Percentiles rank a stretch among this genome's conserved stretches.
These are phyloP conservation scores for Anneissia japonica DNA, from an alignment of 35 echinoderm and acorn worm species.

Conservation along the genomic window DNA sequence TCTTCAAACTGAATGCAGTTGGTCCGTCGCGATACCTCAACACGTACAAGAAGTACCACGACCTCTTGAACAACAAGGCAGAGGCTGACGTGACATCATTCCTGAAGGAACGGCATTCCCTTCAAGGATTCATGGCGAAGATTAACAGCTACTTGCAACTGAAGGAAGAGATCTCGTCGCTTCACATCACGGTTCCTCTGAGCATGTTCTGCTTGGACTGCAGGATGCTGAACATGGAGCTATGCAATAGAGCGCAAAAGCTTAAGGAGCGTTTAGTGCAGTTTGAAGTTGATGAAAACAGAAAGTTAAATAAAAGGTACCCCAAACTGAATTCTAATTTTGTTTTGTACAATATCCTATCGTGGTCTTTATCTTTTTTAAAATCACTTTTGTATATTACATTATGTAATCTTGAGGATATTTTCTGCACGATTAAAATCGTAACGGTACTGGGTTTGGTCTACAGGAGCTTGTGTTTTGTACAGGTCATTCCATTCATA, in stretches of 20 bases:
- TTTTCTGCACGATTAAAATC: too few species aligned
- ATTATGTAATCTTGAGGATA: too few species aligned
- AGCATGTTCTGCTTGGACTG: slow-evolving; percentile 99
- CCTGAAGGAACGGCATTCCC: slow-evolving; percentile 86
- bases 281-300: slow-evolving; percentile 95
- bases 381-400: too few species aligned
- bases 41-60: slow-evolving; percentile 93
- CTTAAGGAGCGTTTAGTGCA: slow-evolving; percentile 83
- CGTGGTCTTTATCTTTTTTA: too few species aligned
- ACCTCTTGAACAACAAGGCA: slow-evolving; percentile 94
- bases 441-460: too few species aligned
- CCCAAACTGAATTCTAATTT: too few species aligned
- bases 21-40: slow-evolving; percentile 97
- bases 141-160: slow-evolving; percentile 82
- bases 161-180: slow-evolving; percentile 87
- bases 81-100: slow-evolving; percentile 87
- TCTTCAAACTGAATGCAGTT: slow-evolving; percentile 95
- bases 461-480: too few species aligned
- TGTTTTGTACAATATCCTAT: too few species aligned
- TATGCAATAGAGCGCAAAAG: slow-evolving; percentile 76
- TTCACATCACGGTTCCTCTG: slow-evolving; percentile 88
- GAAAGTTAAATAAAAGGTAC: slow-evolving; percentile 80
- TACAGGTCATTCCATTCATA: too few species aligned
- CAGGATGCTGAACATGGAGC: slow-evolving; percentile 64
- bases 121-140: slow-evolving; percentile 86